phyloP scores from a whole-genome alignment of 2,797 vertebrate species.

The Enteromius fasciolatus region DNA sequence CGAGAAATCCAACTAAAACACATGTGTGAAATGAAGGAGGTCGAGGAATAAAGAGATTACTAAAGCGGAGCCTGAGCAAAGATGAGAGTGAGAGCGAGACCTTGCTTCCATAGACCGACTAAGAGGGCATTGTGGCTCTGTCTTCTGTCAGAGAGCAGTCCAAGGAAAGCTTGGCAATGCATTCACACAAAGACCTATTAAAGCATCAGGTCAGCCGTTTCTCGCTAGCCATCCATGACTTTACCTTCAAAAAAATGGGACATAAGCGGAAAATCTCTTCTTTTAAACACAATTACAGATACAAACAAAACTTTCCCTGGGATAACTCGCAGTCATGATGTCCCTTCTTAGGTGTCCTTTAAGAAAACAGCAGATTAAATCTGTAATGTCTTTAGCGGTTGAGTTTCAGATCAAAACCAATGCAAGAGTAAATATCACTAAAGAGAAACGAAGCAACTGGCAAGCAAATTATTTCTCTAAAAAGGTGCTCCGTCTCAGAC shows the following conservation, averaged over 20 bases:
- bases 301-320: neutral
- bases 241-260: slow-evolving; percentile 15
- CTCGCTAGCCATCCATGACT: neutral
- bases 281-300: slow-evolving; percentile 11
- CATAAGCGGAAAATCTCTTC: neutral
- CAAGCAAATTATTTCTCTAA: neutral
- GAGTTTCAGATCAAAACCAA: neutral
- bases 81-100: neutral
- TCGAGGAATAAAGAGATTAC: slow-evolving; percentile 49
- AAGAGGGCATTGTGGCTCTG: slow-evolving; percentile 13
- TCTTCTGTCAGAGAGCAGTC: slow-evolving; percentile 19
- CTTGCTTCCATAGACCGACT: neutral
- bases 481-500: neutral
- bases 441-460: neutral
- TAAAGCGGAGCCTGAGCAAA: neutral
- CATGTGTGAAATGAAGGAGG: slow-evolving; percentile 46
- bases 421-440: neutral
- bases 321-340: neutral
- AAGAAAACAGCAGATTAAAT: neutral
- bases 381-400: neutral
- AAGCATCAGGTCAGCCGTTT: slow-evolving; percentile 17
- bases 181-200: neutral
- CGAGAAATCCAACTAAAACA: slow-evolving; percentile 49
- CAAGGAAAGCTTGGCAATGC: slow-evolving; percentile 22
- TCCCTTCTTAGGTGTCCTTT: neutral